Percentiles rank a stretch among this genome's conserved stretches.
These are phyloP conservation scores for Bombus confusus DNA, from an alignment of 1,140 invertebrate species.

Conservation along the genomic window DNA sequence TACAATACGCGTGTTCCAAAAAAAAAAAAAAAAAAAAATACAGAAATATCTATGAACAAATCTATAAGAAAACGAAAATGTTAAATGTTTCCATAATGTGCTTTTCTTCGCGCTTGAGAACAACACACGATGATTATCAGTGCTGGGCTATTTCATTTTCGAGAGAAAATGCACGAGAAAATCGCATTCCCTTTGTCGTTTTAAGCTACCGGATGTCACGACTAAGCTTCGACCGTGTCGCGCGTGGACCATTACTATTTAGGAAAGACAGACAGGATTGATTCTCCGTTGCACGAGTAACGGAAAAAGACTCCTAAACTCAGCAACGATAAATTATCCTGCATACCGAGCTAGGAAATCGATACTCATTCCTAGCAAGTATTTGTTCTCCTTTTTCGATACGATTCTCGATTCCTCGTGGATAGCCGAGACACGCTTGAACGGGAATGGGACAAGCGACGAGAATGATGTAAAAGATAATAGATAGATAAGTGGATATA, in stretches of 20 bases:
- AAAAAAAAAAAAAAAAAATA: not conserved
- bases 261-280: constrained; percentile 55
- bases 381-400: not conserved
- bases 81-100: not conserved
- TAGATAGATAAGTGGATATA: not conserved
- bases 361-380: not conserved
- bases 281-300: constrained; percentile 6
- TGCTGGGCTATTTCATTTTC: not conserved
- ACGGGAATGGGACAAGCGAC: not conserved
- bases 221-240: constrained; percentile 55
- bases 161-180: not conserved
- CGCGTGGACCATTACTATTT: constrained; percentile 52
- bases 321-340: constrained; percentile 37
- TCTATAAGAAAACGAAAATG: no score
- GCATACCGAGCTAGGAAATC: not conserved
- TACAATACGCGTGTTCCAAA: not conserved
- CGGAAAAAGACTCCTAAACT: constrained; percentile 11
- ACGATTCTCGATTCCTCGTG: not conserved
- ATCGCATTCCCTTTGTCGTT: constrained; percentile 1
- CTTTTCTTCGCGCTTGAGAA: not conserved
- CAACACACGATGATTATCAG: no score
- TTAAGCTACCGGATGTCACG: constrained; percentile 38
- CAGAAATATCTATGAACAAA: not conserved
- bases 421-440: not conserved
- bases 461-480: not conserved